A percentile compares a stretch with the other conserved stretches of the same genome.
Conservation (phyloP, 2,888 invertebrate genomes). For the Drosophila subquinaria region DNA sequence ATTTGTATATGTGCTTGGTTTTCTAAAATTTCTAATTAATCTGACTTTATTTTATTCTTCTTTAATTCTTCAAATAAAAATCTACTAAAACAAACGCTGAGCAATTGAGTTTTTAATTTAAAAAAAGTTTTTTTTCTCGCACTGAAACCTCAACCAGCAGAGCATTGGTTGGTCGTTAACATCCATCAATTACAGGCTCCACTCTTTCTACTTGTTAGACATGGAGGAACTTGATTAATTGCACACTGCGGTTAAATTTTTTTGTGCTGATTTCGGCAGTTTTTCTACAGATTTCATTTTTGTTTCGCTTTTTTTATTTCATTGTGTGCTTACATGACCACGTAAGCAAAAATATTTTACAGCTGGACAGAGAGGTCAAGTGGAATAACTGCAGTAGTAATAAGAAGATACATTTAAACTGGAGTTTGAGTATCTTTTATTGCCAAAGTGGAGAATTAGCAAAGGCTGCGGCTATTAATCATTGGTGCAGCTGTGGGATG, state of each 20-base stretch:
- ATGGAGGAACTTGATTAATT: constrained; percentile 72
- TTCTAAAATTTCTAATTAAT: too few relatives aligned
- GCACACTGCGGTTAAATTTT: constrained; percentile 64
- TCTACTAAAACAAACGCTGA: background rate
- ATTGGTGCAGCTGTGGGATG: constrained; percentile 43
- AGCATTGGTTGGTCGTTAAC: constrained; percentile 45
- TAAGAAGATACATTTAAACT: constrained; percentile 32
- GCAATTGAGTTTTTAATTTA: constrained; percentile 4
- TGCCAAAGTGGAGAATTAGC: constrained; percentile 52
- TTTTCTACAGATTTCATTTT: constrained; percentile 41
- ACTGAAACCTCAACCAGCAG: constrained; percentile 32
- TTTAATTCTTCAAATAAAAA: background rate
- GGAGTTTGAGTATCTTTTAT: constrained; percentile 23
- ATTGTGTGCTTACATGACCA: constrained; percentile 52
- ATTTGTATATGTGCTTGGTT: too few relatives aligned
- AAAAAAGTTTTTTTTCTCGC: constrained; percentile 3
- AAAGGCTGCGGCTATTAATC: constrained; percentile 60
- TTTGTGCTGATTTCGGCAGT: constrained; percentile 67
- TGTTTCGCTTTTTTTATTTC: background rate
- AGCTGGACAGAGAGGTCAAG: constrained; percentile 38
- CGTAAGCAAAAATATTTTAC: constrained; percentile 69
- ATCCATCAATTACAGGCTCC: constrained; percentile 31
- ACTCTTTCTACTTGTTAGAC: constrained; percentile 30
- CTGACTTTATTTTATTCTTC: background rate
- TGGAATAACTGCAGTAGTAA: constrained; percentile 6